Evolutionary conservation across 1,140 invertebrate genomes (phyloP), one percentile per base, ranked within the genome.

Genomic region (Sinella curviseta): DNA sequence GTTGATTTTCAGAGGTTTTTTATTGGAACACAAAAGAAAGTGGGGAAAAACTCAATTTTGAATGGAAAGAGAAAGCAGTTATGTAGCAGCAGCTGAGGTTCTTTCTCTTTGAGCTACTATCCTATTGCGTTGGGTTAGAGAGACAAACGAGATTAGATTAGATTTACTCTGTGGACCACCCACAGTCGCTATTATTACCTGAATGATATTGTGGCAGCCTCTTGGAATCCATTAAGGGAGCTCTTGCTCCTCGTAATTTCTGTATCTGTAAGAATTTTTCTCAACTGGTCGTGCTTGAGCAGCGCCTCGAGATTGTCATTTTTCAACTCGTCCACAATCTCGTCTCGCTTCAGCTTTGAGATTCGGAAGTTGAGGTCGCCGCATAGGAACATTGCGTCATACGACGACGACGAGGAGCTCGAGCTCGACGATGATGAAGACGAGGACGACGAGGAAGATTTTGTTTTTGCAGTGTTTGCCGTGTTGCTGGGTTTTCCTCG

Each of bases 351-450:
- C 55, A 82, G 26, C 16, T 36, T 17, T 24, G 76, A 77, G 30
- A 83, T 82, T 30, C 83, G 1, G 28, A 83, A 83, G 57, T 83
- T 83, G 16, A 83, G 60, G 73, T 83, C 83, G 14, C 83, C 83
- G 76, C 77, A 67, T 2, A 83, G n/a, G 55, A 83, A 83, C 1
- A 81, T 74, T 0, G 79, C 80, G 36, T 83, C 82, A 28, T 76
- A 79, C 2, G 35, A 20, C 20, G 57, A 26, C 24, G 16, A n/a
- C 57, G 16, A 16, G 14, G 16, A n/a, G 26, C 14, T 26, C 57
- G 57, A 65, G 57, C 3, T 26, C 4, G 57, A 4, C 57, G 16
- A 65, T 4, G 57, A 65, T 65, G 57, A n/a, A 8, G 57, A 65
- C 3, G 57, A 8, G 57, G 57, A 65, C 4, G 57, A 65, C 39